These are phyloP conservation scores for Sycobia sp. DNA, from an alignment of 1,140 invertebrate genomes.

Conservation along the genomic window DNA sequence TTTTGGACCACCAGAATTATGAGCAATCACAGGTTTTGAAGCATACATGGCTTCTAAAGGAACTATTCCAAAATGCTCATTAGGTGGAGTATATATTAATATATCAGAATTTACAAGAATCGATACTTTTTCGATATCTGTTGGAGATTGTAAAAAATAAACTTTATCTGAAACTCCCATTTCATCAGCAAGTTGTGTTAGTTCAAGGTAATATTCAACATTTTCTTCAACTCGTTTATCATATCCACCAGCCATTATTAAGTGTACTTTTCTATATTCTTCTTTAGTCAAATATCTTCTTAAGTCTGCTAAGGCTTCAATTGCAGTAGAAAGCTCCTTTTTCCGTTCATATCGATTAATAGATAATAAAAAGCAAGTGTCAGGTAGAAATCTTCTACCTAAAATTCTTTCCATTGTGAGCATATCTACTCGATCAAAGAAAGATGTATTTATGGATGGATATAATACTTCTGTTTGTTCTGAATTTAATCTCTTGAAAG, in stretches of 20 bases:
- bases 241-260: constrained; percentile 97
- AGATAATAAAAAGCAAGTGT: constrained; percentile 81
- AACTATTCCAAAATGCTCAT: constrained; percentile 99
- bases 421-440: constrained; percentile 70
- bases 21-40: constrained; percentile 90
- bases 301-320: constrained; percentile 78
- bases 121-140: constrained; percentile 81
- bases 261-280: constrained; percentile 71
- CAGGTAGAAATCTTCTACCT: constrained; percentile 53
- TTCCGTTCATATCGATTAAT: constrained; percentile 98
- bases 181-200: constrained; percentile 69
- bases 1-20: constrained; percentile 92
- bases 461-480: constrained; percentile 83
- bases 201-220: constrained; percentile 83
- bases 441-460: constrained; percentile 87
- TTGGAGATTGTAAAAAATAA: constrained; percentile 85
- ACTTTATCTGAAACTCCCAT: constrained; percentile 76
- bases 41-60: constrained; percentile 98
- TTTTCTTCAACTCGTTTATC: constrained; percentile 90
- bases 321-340: constrained; percentile 88
- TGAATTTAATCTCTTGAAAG: constrained; percentile 75
- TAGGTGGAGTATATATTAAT: constrained; percentile 93
- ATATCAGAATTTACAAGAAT: constrained; percentile 77
- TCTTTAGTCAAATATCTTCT: constrained; percentile 61
- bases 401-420: constrained; percentile 60